Evolutionary conservation across 64 coral and sea anemone species (phyloP).

Genomic region (Astreopora myriophthalma): DNA sequence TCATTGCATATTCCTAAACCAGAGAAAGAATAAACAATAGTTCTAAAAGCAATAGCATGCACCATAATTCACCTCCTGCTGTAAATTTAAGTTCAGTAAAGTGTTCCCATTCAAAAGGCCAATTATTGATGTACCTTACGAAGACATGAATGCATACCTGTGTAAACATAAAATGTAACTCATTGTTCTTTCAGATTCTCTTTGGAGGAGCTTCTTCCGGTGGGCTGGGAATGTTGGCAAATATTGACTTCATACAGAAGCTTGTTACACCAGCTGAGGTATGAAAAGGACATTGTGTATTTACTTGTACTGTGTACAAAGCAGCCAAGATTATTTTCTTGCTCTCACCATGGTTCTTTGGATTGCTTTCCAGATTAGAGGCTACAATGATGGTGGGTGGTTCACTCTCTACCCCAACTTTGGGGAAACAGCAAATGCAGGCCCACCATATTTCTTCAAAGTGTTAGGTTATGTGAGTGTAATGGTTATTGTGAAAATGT

Average conservation of each 20-base stretch:
- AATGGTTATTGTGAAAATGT: neutral
- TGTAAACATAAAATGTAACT: neutral
- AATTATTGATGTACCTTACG: neutral
- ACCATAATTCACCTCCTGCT: too few relatives aligned
- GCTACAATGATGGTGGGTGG: conserved; percentile 98
- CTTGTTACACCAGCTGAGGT: conserved; percentile 86
- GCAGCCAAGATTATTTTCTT: neutral
- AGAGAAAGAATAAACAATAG: too few relatives aligned
- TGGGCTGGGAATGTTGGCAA: conserved; percentile 94
- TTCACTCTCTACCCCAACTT: conserved; percentile 96
- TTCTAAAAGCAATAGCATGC: too few relatives aligned
- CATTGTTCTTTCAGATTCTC: conserved; percentile 61
- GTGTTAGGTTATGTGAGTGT: conserved; percentile 75
- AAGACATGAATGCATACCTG: too few relatives aligned
- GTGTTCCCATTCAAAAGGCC: too few relatives aligned
- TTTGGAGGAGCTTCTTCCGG: conserved; percentile 97
- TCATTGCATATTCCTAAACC: too few relatives aligned
- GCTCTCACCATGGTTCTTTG: neutral
- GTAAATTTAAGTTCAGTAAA: too few relatives aligned
- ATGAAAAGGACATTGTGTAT: neutral
- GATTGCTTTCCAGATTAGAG: conserved; percentile 62
- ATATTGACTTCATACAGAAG: conserved; percentile 88
- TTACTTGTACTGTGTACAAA: neutral
- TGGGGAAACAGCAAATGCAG: conserved; percentile 73
- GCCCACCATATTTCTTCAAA: conserved; percentile 83